Conservation (phyloP, 1,140 invertebrate genomes). For the Centruroides sculpturatus region DNA sequence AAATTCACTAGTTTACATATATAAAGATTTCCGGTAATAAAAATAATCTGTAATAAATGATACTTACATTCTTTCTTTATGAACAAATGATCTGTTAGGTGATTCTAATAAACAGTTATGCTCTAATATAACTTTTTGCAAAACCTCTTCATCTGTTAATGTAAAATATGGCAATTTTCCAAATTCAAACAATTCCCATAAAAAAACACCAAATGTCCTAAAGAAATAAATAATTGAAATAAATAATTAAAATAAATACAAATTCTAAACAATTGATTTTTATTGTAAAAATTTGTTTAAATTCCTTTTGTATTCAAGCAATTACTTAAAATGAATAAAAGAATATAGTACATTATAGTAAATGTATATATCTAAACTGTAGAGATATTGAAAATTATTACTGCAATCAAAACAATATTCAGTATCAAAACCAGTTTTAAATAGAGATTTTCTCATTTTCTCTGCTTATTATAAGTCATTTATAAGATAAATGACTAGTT, state of each 20-base stretch:
- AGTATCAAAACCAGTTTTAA: too few relatives aligned
- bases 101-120: constrained; percentile 23
- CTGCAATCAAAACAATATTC: too few relatives aligned
- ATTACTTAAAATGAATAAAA: too few relatives aligned
- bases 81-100: constrained; percentile 18
- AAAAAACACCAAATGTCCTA: constrained; percentile 35
- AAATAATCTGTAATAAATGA: constrained; percentile 4
- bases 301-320: too few relatives aligned
- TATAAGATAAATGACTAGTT: too few relatives aligned
- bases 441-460: too few relatives aligned
- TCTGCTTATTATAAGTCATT: too few relatives aligned
- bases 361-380: too few relatives aligned
- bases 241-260: not conserved
- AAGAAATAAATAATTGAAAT: constrained; percentile 6
- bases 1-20: too few relatives aligned
- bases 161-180: constrained; percentile 50
- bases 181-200: constrained; percentile 65
- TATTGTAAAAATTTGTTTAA: not conserved
- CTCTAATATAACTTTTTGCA: constrained; percentile 34
- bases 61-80: constrained; percentile 26
- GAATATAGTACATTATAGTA: too few relatives aligned
- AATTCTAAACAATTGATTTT: not conserved
- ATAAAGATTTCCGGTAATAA: not conserved
- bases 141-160: constrained; percentile 53
- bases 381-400: too few relatives aligned